These are phyloP conservation scores for Nemotelus pantherinus DNA, from an alignment of 2,888 invertebrate species.

Conservation along the genomic window DNA sequence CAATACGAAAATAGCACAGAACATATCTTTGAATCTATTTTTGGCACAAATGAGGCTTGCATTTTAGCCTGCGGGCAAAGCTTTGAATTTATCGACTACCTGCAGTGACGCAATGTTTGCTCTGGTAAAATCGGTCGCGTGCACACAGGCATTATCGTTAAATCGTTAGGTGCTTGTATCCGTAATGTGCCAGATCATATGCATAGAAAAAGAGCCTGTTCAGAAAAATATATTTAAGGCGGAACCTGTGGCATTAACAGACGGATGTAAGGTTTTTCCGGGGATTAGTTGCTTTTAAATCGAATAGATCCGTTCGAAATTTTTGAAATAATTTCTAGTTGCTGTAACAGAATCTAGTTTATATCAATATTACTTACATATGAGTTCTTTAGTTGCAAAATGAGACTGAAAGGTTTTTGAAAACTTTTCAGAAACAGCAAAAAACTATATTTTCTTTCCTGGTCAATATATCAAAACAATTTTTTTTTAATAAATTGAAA, in stretches of 20 bases:
- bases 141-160: background rate
- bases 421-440: too few species aligned
- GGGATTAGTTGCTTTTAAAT: too few species aligned
- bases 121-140: conserved; percentile 3
- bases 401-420: too few species aligned
- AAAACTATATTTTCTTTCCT: too few species aligned
- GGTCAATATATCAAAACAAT: too few species aligned
- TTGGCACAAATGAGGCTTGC: background rate
- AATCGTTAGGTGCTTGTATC: background rate
- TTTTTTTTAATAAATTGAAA: too few species aligned
- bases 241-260: conserved; percentile 16
- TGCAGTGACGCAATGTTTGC: conserved; percentile 19
- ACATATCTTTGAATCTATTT: background rate
- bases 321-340: too few species aligned
- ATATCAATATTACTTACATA: too few species aligned
- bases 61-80: background rate
- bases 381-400: too few species aligned
- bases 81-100: background rate
- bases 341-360: too few species aligned
- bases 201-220: background rate
- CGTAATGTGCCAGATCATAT: background rate
- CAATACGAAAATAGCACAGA: too few species aligned
- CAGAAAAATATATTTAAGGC: background rate
- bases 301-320: too few species aligned
- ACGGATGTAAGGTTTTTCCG: background rate